Base-by-base conservation (phyloP, 1,140 invertebrate species). In the Aphelenchoides fujianensis region DNA sequence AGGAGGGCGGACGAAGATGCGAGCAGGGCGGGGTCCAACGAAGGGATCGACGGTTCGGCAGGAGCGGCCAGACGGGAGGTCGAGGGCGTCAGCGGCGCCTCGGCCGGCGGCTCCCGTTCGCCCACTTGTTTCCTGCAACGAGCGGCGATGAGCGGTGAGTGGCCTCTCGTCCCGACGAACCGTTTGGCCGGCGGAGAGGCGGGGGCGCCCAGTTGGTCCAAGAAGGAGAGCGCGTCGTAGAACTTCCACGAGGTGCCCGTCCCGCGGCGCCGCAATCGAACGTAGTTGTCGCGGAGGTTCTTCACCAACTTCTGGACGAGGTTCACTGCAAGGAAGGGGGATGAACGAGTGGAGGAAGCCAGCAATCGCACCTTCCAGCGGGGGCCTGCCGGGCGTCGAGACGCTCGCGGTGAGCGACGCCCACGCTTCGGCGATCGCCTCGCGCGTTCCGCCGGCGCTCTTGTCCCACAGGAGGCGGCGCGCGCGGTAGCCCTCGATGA, bases 281-380 rank as follows among this genome's bases (percentile, higher is more conserved):
- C 34, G 23, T 59, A 59, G 28, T 59, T 27, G 34, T 59, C 55
- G 19, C 55, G 55, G 12, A 59, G 23, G 19, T 59, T 59, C 19
- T 59, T 59, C 12, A 23, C 23, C 5, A 59, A 16, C 23, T 59
- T 59, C 55, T 59, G 55, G 5, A 59, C 55, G 12, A 59, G 34
- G 12, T 5, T 5, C 28, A 59, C 55, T 59, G 23, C 28, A 59
- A 59, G 5, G 23, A 48, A 48, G 12, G 41, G 23, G 23, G 12
- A 48, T 48, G 41, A n/a, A n/a, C n/a, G n/a, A n/a, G n/a, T n/a
- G n/a, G n/a, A n/a, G n/a, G n/a, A n/a, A n/a, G n/a, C n/a, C n/a
- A 48, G 41, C 41, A 48, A 48, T 48, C 23, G 12, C 23, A 48
- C 23, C 23, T 48, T 12, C 23, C 23, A n/a, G n/a, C n/a, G n/a